phyloP scores from a whole-genome alignment of 1,140 invertebrate species.

The Aphelinus certus region DNA sequence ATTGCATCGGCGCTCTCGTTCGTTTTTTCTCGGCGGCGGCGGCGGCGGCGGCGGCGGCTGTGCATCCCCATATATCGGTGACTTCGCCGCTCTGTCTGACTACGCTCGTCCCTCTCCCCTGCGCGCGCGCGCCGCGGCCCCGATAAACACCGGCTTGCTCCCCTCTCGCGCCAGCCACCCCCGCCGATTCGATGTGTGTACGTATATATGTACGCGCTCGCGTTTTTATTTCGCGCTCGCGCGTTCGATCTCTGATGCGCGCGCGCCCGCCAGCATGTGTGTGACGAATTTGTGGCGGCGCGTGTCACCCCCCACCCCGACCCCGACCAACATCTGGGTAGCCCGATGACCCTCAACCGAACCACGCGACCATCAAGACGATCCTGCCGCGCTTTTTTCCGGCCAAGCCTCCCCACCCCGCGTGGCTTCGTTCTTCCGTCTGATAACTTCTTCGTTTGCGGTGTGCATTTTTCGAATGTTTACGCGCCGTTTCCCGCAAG shows the following conservation, averaged over 20 bases:
- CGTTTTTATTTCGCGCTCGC: constrained; percentile 41
- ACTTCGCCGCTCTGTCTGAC: constrained; percentile 44
- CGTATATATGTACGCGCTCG: neutral
- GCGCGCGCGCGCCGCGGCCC: neutral
- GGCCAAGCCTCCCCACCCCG: no score
- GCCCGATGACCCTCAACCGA: constrained; percentile 23
- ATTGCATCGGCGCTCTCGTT: constrained; percentile 23
- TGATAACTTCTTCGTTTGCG: no score
- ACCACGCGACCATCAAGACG: no score
- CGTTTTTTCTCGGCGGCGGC: constrained; percentile 30
- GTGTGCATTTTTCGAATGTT: no score
- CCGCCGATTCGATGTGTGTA: constrained; percentile 19
- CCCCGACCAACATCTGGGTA: constrained; percentile 20
- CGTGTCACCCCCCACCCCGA: neutral
- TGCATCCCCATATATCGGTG: constrained; percentile 38
- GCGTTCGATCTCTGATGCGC: constrained; percentile 30
- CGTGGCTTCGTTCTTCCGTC: no score
- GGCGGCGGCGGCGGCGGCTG: constrained; percentile 37
- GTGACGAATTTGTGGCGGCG: constrained; percentile 24
- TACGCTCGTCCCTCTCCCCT: constrained; percentile 37
- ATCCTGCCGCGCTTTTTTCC: no score
- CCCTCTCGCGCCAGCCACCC: constrained; percentile 16
- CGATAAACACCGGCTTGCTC: constrained; percentile 20
- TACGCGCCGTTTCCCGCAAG: no score
- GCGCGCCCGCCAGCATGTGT: neutral